Conservation (phyloP, 2,888 invertebrate genomes). For the Dryomyza anilis region DNA sequence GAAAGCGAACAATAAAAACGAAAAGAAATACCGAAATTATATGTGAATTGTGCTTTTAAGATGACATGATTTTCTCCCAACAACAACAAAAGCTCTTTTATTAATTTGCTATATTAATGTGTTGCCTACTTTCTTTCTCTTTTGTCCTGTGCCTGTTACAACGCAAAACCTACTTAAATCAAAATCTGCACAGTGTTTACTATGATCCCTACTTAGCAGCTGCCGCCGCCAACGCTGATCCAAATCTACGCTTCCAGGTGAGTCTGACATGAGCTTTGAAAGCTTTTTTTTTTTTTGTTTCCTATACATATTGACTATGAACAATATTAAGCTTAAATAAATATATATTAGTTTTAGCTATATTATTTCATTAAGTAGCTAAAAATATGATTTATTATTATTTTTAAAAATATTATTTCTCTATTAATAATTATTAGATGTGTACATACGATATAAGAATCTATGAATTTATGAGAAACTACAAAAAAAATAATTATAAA, state of each 20-base stretch:
- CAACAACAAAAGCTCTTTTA: neutral
- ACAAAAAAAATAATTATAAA: too few relatives aligned
- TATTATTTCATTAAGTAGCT: too few relatives aligned
- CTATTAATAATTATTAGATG: neutral
- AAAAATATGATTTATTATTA: too few relatives aligned
- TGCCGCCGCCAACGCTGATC: constrained; percentile 80
- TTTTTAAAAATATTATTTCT: too few relatives aligned
- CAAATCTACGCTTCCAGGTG: constrained; percentile 91
- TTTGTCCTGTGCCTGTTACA: neutral
- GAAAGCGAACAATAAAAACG: constrained; percentile 20
- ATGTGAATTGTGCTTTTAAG: constrained; percentile 59
- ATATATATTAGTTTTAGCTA: too few relatives aligned
- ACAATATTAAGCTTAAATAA: too few relatives aligned
- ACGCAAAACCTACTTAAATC: neutral
- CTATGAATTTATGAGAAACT: too few relatives aligned
- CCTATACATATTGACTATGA: too few relatives aligned
- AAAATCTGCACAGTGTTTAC: constrained; percentile 74
- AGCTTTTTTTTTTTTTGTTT: too few relatives aligned
- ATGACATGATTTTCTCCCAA: constrained; percentile 34
- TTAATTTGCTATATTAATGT: constrained; percentile 1
- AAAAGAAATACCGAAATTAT: constrained; percentile 25
- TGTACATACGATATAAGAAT: neutral
- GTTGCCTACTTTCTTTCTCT: constrained; percentile 15
- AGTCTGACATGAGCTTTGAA: constrained; percentile 51
- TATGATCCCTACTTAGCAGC: constrained; percentile 96